These are phyloP conservation scores for Takifugu rubripes DNA, from an alignment of 2,797 vertebrate genomes.

Conservation along the genomic window DNA sequence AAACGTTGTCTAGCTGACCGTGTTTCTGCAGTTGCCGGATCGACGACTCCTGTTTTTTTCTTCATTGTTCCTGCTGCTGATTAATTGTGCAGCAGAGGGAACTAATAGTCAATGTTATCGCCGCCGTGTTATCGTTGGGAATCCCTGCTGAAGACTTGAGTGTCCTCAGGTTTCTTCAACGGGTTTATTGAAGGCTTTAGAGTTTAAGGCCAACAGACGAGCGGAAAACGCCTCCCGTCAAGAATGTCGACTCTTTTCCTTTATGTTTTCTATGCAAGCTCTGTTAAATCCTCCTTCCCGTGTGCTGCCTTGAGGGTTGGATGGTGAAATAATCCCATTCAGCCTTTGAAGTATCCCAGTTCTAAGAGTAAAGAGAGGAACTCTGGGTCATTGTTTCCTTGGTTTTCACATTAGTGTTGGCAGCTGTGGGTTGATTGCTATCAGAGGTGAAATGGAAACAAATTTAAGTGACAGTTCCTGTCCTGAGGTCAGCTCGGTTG, in stretches of 20 bases:
- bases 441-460: not conserved
- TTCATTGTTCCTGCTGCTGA: too few species aligned
- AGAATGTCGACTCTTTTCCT: not conserved
- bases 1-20: too few species aligned
- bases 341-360: conserved; percentile 22
- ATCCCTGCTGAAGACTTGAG: conserved; percentile 17
- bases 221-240: not conserved
- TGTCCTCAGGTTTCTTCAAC: conserved; percentile 15
- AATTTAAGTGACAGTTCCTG: not conserved
- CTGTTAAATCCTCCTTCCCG: not conserved
- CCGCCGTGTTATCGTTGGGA: conserved; percentile 5
- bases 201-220: conserved; percentile 12
- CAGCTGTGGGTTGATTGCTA: not conserved
- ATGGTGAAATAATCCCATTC: conserved; percentile 31
- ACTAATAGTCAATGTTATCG: not conserved
- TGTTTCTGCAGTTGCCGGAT: too few species aligned
- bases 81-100: too few species aligned
- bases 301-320: conserved; percentile 8
- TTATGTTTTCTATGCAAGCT: conserved; percentile 13
- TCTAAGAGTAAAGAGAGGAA: conserved; percentile 15
- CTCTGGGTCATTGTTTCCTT: conserved; percentile 18
- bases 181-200: not conserved
- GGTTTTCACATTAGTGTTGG: not conserved
- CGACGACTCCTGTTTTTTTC: too few species aligned
- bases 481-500: too few species aligned